Base-by-base conservation (phyloP, 2,797 vertebrate genomes). In the Spheniscus humboldti region DNA sequence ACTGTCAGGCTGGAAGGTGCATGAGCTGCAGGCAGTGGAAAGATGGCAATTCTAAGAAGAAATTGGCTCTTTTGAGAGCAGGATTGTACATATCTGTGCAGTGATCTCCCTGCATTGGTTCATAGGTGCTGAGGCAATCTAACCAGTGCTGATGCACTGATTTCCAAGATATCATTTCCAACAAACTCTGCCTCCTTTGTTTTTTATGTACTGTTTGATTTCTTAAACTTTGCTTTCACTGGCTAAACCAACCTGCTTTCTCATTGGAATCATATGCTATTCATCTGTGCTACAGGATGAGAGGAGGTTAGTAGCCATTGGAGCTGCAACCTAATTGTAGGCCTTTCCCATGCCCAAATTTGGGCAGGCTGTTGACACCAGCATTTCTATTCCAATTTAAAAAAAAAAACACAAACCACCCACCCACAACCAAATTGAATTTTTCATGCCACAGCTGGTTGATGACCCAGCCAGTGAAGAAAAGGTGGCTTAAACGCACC, bases 21-120 rank as follows among this genome's bases (percentile, higher is more conserved):
- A 91, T 94, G 97, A 97, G 93, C 95, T 96, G 96, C 96, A 97
- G 96, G 97, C 95, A 96, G 92, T 97, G 94, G 90, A 96, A 95
- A 96, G 91, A 94, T 96, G 94, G 93, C 94, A 76, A 80, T 97
- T 97, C 96, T 94, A 97, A 96, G 98, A 98, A 98, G 97, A 98
- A 96, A 95, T 95, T 96, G 97, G 94, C 97, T 98, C 97, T 97
- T 97, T 95, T 93, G 95, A 96, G 96, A 97, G 97, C 97, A 90
- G 95, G 96, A 93, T 88, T 90, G 94, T 94, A 96, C 95, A 96
- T 94, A 96, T 95, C 96, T 97, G 96, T 97, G 79, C 95, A 97
- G 94, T 95, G 88, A 96, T 96, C 96, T 97, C 91, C 95, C 94
- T 97, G 96, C 96, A 94, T 96, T 94, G 81, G 94, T 95, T 97